Percentiles rank a stretch among this genome's conserved stretches.
Conservation (phyloP, 1,140 invertebrate species). For the Drosophila sp. region DNA sequence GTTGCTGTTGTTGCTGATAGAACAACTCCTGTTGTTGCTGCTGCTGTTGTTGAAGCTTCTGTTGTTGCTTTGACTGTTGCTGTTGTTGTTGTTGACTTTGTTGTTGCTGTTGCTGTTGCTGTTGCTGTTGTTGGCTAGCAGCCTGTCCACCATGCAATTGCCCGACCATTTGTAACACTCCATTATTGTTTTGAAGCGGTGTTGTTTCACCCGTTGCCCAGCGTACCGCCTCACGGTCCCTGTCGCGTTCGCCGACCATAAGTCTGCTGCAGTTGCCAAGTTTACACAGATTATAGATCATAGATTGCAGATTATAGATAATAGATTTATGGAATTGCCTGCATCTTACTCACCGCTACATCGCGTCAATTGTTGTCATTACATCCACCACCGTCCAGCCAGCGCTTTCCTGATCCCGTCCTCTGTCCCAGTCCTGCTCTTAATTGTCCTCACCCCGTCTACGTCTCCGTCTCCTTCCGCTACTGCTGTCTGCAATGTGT, state of each 20-base stretch:
- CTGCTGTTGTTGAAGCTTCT: conserved; percentile 52
- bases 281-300: background rate
- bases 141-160: conserved; percentile 84
- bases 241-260: conserved; percentile 87
- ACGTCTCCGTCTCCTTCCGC: conserved; percentile 4
- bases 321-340: background rate
- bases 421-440: conserved; percentile 25
- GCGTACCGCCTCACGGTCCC: conserved; percentile 88
- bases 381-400: conserved; percentile 60
- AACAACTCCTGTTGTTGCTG: conserved; percentile 62
- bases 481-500: conserved; percentile 3
- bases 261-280: conserved; percentile 69
- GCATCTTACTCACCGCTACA: conserved; percentile 77
- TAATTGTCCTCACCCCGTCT: conserved; percentile 14
- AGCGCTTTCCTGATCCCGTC: background rate
- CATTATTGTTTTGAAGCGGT: conserved; percentile 86
- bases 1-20: conserved; percentile 66
- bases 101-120: conserved; percentile 64
- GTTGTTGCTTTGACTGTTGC: conserved; percentile 40
- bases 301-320: background rate
- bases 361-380: conserved; percentile 83
- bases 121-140: conserved; percentile 83
- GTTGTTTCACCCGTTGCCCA: conserved; percentile 87
- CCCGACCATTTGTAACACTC: conserved; percentile 84
- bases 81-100: conserved; percentile 61